Evolutionary conservation across 2,113 vertebrate genomes (phyloP), one percentile per base, ranked within the genome.

Genomic region (Nanorana parkeri): DNA sequence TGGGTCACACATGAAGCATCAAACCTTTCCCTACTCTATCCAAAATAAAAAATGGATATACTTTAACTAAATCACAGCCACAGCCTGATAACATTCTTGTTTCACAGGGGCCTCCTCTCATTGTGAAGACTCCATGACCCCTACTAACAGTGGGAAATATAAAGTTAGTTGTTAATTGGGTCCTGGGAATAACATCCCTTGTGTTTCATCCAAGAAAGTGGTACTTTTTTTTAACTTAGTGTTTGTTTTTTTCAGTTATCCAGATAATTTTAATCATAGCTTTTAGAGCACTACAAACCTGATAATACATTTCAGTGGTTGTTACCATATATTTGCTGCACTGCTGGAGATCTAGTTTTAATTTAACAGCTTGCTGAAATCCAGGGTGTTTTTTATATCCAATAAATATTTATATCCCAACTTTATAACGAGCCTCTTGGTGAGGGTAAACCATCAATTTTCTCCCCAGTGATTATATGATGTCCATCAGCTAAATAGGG

Each of bases 301-400:
- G 69, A 73, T 73, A 56, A 73, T 73, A 58, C 52, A 73, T 29
- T 19, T 28, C 24, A 32, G 17, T n/a, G 21, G 69, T 29, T 29
- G 69, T 56, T 73, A 73, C 17, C 52, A 29, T 52, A 73, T 73
- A 56, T 73, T 41, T 76, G 56, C n/a, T 76, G 73, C 73, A 47
- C 56, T 23, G 73, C 32, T 77, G 58, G 28, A 77, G 56, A 64
- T 64, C 17, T 61, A 10, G 55, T 47, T 26, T 51, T 19, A 3
- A 77, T 64, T 64, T 47, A 47, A 75, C 29, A 36, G 26, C 71
- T 58, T 74, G 56, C 72, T 61, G 20, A 60, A 36, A 61, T 77
- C 19, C 58, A 64, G 74, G 74, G 29, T 76, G 36, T 77, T 60
- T 51, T 47, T 77, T 21, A 7, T 51, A 77, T 23, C 56, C 36